A percentile compares a stretch with the other conserved stretches of the same genome.
Evolutionary conservation across 2,888 invertebrate genomes (phyloP).

Genomic region (Diloba caeruleocephala): DNA sequence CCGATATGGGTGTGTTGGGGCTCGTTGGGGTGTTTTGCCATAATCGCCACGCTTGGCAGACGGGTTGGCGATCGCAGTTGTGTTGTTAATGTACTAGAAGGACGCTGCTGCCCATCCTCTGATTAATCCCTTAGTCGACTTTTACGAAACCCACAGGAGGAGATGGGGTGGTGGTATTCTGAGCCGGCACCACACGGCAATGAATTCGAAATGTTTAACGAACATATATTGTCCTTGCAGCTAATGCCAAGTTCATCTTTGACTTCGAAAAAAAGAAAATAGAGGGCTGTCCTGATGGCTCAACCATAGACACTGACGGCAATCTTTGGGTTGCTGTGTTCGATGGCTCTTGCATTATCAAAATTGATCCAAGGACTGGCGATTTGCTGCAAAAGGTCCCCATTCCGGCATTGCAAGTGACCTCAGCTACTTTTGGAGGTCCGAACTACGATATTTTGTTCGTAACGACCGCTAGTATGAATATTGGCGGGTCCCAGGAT

Average conservation of each 20-base stretch:
- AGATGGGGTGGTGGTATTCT: too few relatives aligned
- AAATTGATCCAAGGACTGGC: slow-evolving; percentile 87
- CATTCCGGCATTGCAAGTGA: slow-evolving; percentile 90
- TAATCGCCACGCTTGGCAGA: too few relatives aligned
- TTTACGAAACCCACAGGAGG: too few relatives aligned
- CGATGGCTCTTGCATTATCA: slow-evolving; percentile 88
- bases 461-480: slow-evolving; percentile 89
- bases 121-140: too few relatives aligned
- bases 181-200: too few relatives aligned
- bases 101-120: too few relatives aligned
- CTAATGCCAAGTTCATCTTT: slow-evolving; percentile 89
- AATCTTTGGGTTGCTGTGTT: slow-evolving; percentile 94
- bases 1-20: too few relatives aligned
- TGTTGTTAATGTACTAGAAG: too few relatives aligned
- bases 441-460: slow-evolving; percentile 91
- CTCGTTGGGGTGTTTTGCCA: too few relatives aligned
- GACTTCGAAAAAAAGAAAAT: slow-evolving; percentile 84
- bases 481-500: slow-evolving; percentile 69
- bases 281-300: slow-evolving; percentile 90
- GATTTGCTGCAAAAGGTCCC: slow-evolving; percentile 88
- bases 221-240: slow-evolving; percentile 71
- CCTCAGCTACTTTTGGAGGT: slow-evolving; percentile 93
- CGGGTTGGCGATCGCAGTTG: too few relatives aligned
- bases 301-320: slow-evolving; percentile 93
- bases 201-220: too few relatives aligned